A percentile compares a stretch with the other conserved stretches of the same genome.
phyloP scores from a whole-genome alignment of 1,140 invertebrate species.

The Portunus trituberculatus region DNA sequence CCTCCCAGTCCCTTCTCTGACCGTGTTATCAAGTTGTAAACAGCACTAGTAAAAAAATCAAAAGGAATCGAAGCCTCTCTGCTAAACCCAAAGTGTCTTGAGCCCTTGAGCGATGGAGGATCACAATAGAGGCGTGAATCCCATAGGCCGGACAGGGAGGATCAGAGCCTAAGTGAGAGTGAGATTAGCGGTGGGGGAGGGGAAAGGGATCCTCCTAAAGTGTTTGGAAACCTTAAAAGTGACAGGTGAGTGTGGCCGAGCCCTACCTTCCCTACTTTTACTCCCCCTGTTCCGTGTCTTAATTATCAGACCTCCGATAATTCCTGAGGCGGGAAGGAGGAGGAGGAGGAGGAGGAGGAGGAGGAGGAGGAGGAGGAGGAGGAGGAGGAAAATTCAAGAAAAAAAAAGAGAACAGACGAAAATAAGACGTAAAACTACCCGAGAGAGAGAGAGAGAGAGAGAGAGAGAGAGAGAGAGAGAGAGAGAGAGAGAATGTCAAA shows the following conservation, averaged over 20 bases:
- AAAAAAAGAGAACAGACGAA: background rate
- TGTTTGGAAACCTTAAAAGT: background rate
- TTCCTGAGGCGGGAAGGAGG: background rate
- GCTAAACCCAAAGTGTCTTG: background rate
- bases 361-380: no score
- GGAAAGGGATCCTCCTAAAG: background rate
- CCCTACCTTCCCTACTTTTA: background rate
- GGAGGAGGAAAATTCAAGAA: background rate
- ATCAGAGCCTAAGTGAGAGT: background rate
- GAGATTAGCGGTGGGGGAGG: background rate
- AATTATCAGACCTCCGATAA: background rate
- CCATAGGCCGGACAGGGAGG: background rate
- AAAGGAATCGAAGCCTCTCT: background rate
- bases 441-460: background rate
- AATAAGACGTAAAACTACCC: no score
- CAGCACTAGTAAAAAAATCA: background rate
- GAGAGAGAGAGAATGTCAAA: background rate
- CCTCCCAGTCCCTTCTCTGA: background rate
- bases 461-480: background rate
- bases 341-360: background rate
- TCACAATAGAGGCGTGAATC: constrained; percentile 21
- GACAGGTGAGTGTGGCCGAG: background rate
- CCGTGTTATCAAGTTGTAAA: background rate
- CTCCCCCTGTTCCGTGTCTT: background rate
- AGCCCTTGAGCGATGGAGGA: background rate